phyloP scores from a whole-genome alignment of 2,113 vertebrate species.

The Stigmatopora nigra region DNA sequence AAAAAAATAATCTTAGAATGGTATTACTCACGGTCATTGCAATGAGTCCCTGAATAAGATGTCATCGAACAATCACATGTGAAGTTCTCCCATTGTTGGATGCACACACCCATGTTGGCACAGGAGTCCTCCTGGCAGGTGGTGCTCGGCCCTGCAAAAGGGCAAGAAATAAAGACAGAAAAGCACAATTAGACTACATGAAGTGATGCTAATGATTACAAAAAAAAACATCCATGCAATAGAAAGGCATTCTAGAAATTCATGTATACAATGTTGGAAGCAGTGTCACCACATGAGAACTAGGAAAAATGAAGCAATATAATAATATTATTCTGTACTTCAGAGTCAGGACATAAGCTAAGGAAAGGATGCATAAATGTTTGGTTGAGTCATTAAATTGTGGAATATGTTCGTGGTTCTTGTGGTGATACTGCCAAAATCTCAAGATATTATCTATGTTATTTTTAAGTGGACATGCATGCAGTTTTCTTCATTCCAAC shows the following conservation, averaged over 20 bases:
- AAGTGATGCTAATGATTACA: slow-evolving; percentile 22
- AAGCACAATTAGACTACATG: slow-evolving; percentile 15
- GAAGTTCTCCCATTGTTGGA: slow-evolving; percentile 97
- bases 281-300: slow-evolving; percentile 51
- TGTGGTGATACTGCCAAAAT: slow-evolving; percentile 46
- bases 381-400: not conserved
- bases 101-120: slow-evolving; percentile 92
- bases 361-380: not conserved
- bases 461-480: slow-evolving; percentile 43
- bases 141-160: slow-evolving; percentile 80
- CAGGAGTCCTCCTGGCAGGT: slow-evolving; percentile 98
- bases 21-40: slow-evolving; percentile 91
- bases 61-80: slow-evolving; percentile 98
- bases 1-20: not conserved
- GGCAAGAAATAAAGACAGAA: not conserved
- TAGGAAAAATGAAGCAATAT: not conserved
- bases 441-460: not conserved
- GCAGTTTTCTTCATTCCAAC: slow-evolving; percentile 51
- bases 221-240: slow-evolving; percentile 47
- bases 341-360: not conserved
- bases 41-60: slow-evolving; percentile 88
- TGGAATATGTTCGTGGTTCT: not conserved
- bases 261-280: slow-evolving; percentile 14
- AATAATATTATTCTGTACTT: not conserved
- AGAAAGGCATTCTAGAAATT: slow-evolving; percentile 37